Conservation (phyloP, 2,797 vertebrate species). For the Sebastes matsubarae region DNA sequence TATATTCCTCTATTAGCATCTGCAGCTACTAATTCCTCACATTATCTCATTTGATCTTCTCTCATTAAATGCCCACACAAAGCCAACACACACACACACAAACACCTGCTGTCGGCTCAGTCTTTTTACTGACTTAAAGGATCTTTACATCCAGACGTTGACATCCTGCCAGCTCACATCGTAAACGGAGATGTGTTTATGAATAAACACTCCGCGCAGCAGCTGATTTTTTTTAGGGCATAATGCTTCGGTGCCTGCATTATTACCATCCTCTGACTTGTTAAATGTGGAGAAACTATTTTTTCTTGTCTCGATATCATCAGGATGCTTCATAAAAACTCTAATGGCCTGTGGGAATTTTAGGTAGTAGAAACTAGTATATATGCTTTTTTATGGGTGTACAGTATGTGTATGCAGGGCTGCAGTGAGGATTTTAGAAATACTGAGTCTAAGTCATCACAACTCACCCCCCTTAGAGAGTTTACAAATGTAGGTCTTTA, state of each 20-base stretch:
- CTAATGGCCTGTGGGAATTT: neutral
- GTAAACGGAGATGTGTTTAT: neutral
- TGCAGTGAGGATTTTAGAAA: neutral
- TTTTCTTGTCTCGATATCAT: neutral
- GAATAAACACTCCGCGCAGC: constrained; percentile 23
- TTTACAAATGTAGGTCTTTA: neutral
- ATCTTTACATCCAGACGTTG: constrained; percentile 14
- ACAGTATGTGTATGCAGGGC: neutral
- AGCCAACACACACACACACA: neutral
- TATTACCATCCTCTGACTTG: neutral
- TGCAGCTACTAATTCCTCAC: constrained; percentile 1
- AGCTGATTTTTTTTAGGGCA: constrained; percentile 2
- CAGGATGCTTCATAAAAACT: neutral
- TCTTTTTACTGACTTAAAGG: neutral
- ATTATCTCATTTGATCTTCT: constrained; percentile 7
- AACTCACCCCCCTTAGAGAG: too few relatives aligned
- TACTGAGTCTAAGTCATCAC: neutral
- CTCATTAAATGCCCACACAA: neutral
- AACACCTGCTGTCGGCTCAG: neutral
- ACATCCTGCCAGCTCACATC: constrained; percentile 1
- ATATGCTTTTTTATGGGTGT: neutral
- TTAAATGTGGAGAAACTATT: neutral
- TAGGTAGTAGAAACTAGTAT: neutral
- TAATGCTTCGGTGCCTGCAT: neutral
- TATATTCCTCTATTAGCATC: neutral